phyloP scores from a whole-genome alignment of 64 coral and sea anemone genomes.

The Platygyra sinensis region DNA sequence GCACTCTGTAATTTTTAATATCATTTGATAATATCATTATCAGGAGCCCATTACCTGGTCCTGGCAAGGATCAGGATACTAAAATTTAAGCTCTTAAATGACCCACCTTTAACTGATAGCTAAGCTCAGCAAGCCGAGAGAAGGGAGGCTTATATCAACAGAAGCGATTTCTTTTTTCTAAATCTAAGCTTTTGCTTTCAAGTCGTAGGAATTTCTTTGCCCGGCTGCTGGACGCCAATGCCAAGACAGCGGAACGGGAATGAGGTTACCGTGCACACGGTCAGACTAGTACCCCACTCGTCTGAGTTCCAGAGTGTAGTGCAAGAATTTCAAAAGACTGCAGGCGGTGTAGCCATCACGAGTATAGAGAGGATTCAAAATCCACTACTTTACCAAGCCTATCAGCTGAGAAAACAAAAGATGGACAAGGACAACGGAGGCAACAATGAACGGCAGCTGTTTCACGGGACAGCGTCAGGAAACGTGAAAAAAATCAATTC shows the following conservation, averaged over 20 bases:
- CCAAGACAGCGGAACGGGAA: neutral
- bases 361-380: conserved; percentile 54
- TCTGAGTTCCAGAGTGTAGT: conserved; percentile 17
- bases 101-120: no score
- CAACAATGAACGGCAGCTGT: conserved; percentile 27
- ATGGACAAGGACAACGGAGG: conserved; percentile 46
- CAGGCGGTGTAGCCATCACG: neutral
- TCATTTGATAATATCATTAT: no score
- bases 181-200: neutral
- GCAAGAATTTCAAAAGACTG: neutral
- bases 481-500: conserved; percentile 31
- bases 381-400: conserved; percentile 29
- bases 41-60: no score
- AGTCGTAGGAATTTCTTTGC: conserved; percentile 8
- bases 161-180: no score
- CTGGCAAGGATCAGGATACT: no score
- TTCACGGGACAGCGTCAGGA: conserved; percentile 32
- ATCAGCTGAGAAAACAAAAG: conserved; percentile 31
- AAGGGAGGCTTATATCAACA: no score
- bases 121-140: no score
- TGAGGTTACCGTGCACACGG: conserved; percentile 9
- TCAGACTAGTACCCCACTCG: neutral
- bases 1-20: no score
- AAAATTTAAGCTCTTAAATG: no score
- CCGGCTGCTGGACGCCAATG: conserved; percentile 28